phyloP scores from a whole-genome alignment of 2,113 vertebrate species.

The Alectura lathami region DNA sequence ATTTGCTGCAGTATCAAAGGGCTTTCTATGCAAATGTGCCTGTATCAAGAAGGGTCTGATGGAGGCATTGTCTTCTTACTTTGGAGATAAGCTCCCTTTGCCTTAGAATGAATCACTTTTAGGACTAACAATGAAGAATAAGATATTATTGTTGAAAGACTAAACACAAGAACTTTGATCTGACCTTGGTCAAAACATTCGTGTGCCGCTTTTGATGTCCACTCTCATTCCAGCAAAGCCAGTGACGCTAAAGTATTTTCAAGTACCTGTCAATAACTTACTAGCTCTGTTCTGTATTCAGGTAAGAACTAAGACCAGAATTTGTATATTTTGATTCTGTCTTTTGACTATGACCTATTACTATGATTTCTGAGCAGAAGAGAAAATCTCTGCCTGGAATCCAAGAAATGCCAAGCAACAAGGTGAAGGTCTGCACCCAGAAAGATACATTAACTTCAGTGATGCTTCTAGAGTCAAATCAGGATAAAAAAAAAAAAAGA shows the following conservation, averaged over 20 bases:
- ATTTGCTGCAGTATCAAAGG: neutral
- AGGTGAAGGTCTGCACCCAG: neutral
- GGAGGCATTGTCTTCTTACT: neutral
- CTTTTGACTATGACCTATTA: neutral
- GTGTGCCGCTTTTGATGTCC: accelerated
- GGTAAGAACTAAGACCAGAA: neutral
- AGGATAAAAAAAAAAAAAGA: neutral
- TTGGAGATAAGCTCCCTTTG: neutral
- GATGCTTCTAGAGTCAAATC: neutral
- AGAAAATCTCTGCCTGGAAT: neutral
- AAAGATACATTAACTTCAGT: neutral
- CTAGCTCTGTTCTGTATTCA: neutral
- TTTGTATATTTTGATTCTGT: neutral
- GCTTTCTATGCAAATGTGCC: neutral
- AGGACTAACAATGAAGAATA: neutral
- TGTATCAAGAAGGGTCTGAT: neutral
- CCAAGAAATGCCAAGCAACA: neutral
- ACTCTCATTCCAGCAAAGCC: neutral
- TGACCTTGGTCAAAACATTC: neutral
- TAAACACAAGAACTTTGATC: neutral
- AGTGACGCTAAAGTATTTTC: neutral
- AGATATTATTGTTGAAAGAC: neutral
- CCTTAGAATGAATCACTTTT: conserved; percentile 3
- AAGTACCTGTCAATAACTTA: neutral
- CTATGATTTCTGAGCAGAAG: neutral